phyloP scores from a whole-genome alignment of 2,888 invertebrate genomes.

The Volucella bombylans region DNA sequence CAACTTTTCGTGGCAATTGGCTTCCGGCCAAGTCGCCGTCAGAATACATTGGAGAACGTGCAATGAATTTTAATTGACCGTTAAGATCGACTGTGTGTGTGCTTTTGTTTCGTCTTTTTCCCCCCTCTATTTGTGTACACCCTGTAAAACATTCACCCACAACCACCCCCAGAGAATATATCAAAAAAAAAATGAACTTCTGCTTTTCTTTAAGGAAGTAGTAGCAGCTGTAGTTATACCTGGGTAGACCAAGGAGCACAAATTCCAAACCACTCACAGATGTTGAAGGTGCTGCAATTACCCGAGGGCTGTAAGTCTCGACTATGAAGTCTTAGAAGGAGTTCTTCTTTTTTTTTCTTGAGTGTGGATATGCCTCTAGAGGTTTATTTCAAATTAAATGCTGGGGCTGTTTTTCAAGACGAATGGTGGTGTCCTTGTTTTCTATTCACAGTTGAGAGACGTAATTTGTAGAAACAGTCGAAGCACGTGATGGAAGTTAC shows the following conservation, averaged over 20 bases:
- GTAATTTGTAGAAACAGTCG: slow-evolving; percentile 41
- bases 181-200: slow-evolving; percentile 49
- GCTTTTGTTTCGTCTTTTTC: not conserved
- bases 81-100: slow-evolving; percentile 31
- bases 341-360: slow-evolving; percentile 17
- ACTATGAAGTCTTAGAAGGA: slow-evolving; percentile 6
- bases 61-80: slow-evolving; percentile 73
- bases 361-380: slow-evolving; percentile 48
- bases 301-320: slow-evolving; percentile 58
- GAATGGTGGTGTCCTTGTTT: slow-evolving; percentile 21
- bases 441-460: slow-evolving; percentile 41
- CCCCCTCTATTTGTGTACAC: not conserved
- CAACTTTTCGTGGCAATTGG: slow-evolving; percentile 71
- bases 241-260: slow-evolving; percentile 21
- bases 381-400: slow-evolving; percentile 70
- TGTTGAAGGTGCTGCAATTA: slow-evolving; percentile 66
- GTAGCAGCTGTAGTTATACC: slow-evolving; percentile 57
- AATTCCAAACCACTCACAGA: slow-evolving; percentile 47
- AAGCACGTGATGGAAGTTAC: not conserved
- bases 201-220: slow-evolving; percentile 47
- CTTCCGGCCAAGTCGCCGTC: slow-evolving; percentile 63
- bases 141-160: not conserved
- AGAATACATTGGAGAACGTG: slow-evolving; percentile 58
- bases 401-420: slow-evolving; percentile 53
- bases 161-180: slow-evolving; percentile 26